Evolutionary conservation across 1,140 invertebrate genomes (phyloP), one percentile per base, ranked within the genome.

Genomic region (Condylostylus longicornis): DNA sequence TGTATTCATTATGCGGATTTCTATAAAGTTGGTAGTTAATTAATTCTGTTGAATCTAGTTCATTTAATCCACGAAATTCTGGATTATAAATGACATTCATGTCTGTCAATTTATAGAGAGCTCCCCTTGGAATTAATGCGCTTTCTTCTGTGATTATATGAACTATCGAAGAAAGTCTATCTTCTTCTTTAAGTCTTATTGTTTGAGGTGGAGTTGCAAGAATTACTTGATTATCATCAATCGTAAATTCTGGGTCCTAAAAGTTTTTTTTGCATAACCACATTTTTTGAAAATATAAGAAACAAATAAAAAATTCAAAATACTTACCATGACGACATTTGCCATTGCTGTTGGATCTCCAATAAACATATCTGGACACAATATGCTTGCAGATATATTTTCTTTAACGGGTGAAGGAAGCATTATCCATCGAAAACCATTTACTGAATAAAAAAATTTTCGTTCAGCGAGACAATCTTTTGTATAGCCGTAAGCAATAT

Each of bases 101-200:
- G 47, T 76, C 68, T 0, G 70, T 64, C 43, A 67, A 62, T 49
- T 79, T 79, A 31, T 76, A 72, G 33, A 81, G 63, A 9, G 70
- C 75, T 2, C 80, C 81, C 27, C 81, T 65, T 7, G 81, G 81
- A 35, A 79, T 68, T 12, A 82, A 59, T 36, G 69, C 68, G 1
- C 71, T 69, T 47, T 84, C 78, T 13, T 75, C 66, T 38, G 66
- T 75, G 21, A 84, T 81, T 5, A 72, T 65, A 34, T 71, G 64
- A 8, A 85, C 66, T 2, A 70, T 71, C 5, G 75, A 74, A 1
- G 77, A 63, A 10, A 85, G 48, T n/a, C 79, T 68, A 42, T 75
- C 73, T 53, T 84, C 81, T 56, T 86, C 81, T 53, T 80, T 82
- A 18, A 85, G 52, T 38, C 70, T 61, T 36, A 62, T 50, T 33